Base-by-base conservation (phyloP, 2,797 vertebrate genomes). In the Xenopus petersii region DNA sequence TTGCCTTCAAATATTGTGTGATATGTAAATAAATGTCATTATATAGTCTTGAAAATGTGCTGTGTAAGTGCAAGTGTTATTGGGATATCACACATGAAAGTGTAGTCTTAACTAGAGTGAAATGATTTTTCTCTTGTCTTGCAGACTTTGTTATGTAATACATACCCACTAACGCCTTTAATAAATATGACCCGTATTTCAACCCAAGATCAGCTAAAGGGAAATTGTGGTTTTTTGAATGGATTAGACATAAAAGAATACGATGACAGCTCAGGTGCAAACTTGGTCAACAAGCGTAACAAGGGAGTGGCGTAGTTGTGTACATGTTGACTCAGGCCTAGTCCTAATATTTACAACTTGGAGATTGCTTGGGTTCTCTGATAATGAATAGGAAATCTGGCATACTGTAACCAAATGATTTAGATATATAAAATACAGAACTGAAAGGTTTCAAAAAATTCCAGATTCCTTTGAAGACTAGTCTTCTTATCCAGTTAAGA, bases 111-210 rank as follows among this genome's bases (percentile, higher is more conserved):
- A 17, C 54, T 56, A 56, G 13, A 56, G 54, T 15, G 54, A 56
- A 56, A 56, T 60, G 21, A 10, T 24, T 60, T 60, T 87, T 84
- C 85, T 80, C 87, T 84, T 85, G 79, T 80, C 81, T 77, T 75
- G 67, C 80, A 64, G 62, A 64, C 64, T 66, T 51, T 51, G 49
- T 81, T 87, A 89, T 62, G 74, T 86, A 81, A 87, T 79, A 80
- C 79, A 46, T 36, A n/a, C n/a, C 47, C 80, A 85, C 88, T 91
- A 89, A 91, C 90, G 87, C 90, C 84, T 88, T 91, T 87, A 84
- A 84, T 91, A 93, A 94, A 93, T 93, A 94, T 90, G 90, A 92
- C 91, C 92, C 69, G 81, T 48, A 12, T 70, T 71, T 90, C 90
- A 92, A 91, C 90, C 85, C 85, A 16, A 71, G 79, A 71, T 2